These are phyloP conservation scores for Opisthograptis luteolata DNA, from an alignment of 2,888 invertebrate genomes.

Conservation along the genomic window DNA sequence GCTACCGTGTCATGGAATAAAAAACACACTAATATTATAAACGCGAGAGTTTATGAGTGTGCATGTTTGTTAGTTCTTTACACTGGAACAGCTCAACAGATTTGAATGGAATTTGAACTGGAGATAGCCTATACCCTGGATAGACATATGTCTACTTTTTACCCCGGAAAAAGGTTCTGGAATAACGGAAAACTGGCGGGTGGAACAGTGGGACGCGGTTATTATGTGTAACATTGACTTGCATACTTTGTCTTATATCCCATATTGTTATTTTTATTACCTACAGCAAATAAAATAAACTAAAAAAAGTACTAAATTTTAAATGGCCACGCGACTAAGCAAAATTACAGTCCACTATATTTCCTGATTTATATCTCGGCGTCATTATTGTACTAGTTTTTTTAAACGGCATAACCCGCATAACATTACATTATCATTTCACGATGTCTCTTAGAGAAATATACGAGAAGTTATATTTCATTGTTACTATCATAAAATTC, in stretches of 20 bases:
- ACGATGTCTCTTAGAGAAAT: conserved; percentile 34
- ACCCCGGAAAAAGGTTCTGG: too few relatives aligned
- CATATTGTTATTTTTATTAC: conserved; percentile 30
- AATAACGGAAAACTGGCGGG: too few relatives aligned
- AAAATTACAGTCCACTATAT: conserved; percentile 60
- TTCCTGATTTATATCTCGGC: conserved; percentile 63
- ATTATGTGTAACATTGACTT: conserved; percentile 39
- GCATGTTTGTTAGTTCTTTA: too few relatives aligned
- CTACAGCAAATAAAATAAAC: conserved; percentile 51
- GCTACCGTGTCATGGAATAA: too few relatives aligned
- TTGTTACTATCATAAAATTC: conserved; percentile 4
- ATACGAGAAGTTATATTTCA: conserved; percentile 41
- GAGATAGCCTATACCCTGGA: too few relatives aligned
- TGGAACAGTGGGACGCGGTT: too few relatives aligned
- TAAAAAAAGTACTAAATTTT: conserved; percentile 59
- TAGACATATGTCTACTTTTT: too few relatives aligned
- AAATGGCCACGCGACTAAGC: conserved; percentile 56
- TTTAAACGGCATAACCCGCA: too few relatives aligned
- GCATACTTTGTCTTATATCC: conserved; percentile 33
- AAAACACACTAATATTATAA: too few relatives aligned
- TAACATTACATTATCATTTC: neutral
- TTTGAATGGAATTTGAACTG: too few relatives aligned
- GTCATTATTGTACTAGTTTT: conserved; percentile 62
- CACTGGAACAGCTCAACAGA: too few relatives aligned
- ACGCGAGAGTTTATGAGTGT: too few relatives aligned